Conservation (phyloP, 2,888 invertebrate species). For the Geotrupes spiniger region DNA sequence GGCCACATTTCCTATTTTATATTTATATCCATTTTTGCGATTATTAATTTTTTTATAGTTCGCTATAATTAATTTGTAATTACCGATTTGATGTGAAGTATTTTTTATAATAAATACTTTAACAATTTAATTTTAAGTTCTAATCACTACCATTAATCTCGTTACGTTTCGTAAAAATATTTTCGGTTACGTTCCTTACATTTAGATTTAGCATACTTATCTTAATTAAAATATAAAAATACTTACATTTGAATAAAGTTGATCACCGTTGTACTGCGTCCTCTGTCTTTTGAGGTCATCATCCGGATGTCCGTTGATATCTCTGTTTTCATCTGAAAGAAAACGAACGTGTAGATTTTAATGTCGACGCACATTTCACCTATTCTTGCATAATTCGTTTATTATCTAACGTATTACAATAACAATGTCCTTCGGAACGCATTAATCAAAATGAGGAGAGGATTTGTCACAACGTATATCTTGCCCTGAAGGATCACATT, state of each 20-base stretch:
- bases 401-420: constrained; percentile 18
- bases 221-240: too few relatives aligned
- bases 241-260: constrained; percentile 85
- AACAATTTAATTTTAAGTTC: too few relatives aligned
- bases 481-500: constrained; percentile 33
- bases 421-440: constrained; percentile 19
- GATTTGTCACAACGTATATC: constrained; percentile 32
- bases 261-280: constrained; percentile 84
- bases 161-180: background rate
- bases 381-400: background rate
- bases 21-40: too few relatives aligned
- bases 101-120: too few relatives aligned
- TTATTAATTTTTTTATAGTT: too few relatives aligned
- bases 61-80: too few relatives aligned
- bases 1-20: too few relatives aligned
- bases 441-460: constrained; percentile 24
- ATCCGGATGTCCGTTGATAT: constrained; percentile 82
- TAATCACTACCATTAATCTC: too few relatives aligned
- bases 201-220: too few relatives aligned
- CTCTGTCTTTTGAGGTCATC: constrained; percentile 87
- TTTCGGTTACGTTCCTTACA: constrained; percentile 9
- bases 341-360: constrained; percentile 23
- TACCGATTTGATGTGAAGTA: too few relatives aligned
- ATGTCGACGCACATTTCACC: too few relatives aligned
- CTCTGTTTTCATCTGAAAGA: constrained; percentile 79